Evolutionary conservation across 2,113 vertebrate genomes (phyloP).

Genomic region (Microtus montanus): DNA sequence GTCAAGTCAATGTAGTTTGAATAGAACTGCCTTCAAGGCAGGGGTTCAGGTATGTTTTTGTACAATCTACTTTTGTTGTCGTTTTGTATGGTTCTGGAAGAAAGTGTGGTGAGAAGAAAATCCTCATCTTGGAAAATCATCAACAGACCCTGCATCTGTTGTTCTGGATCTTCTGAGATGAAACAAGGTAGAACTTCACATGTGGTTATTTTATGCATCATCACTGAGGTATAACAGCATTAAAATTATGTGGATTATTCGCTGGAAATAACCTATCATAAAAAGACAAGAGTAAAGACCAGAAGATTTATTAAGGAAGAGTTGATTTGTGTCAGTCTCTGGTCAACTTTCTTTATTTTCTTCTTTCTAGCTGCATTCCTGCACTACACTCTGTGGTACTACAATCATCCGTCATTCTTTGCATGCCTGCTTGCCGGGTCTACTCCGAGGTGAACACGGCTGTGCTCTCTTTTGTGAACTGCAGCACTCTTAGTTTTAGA

Average conservation of each 20-base stretch:
- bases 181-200: neutral
- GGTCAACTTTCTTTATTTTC: neutral
- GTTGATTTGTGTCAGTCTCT: neutral
- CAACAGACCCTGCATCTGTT: neutral
- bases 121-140: neutral
- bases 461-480: neutral
- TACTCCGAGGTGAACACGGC: neutral
- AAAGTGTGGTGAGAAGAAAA: neutral
- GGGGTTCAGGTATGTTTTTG: neutral
- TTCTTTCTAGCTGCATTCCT: neutral
- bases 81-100: neutral
- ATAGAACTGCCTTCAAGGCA: neutral
- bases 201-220: neutral
- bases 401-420: slow-evolving; percentile 20
- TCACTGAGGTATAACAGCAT: neutral
- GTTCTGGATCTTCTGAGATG: neutral
- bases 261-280: neutral
- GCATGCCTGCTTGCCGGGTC: neutral
- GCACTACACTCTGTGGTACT: neutral
- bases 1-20: slow-evolving; percentile 13
- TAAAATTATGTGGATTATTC: neutral
- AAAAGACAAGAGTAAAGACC: neutral
- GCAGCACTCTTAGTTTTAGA: neutral
- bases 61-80: neutral
- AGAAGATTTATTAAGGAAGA: neutral